Evolutionary conservation across 2,797 vertebrate species (phyloP).

Genomic region (Halcyon smyrnensis): DNA sequence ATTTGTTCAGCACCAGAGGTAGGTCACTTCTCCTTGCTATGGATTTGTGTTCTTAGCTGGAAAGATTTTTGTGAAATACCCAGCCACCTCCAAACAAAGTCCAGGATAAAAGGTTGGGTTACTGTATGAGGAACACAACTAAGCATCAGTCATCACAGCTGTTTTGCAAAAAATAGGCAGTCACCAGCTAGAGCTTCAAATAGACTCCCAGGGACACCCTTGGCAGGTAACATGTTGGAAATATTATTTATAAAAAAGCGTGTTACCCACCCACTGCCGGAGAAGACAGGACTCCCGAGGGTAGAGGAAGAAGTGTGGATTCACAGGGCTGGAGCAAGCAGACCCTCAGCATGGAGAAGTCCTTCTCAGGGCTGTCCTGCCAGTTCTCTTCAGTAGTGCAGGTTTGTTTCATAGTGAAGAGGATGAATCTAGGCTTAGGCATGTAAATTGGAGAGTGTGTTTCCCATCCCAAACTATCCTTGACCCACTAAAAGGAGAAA

Average conservation of each 20-base stretch:
- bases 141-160: neutral
- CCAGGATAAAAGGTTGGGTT: neutral
- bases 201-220: neutral
- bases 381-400: neutral
- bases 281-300: neutral
- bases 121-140: neutral
- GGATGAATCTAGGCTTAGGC: neutral
- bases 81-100: rapidly evolving
- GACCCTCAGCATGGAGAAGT: neutral
- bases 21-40: neutral
- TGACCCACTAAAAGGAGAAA: constrained; percentile 39
- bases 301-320: neutral
- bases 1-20: neutral
- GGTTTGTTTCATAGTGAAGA: neutral
- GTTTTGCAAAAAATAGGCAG: neutral
- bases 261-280: neutral
- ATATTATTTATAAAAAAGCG: neutral
- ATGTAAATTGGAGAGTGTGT: neutral
- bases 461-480: neutral
- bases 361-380: neutral
- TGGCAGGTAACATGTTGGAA: neutral
- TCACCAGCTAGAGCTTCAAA: neutral
- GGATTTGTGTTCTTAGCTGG: neutral
- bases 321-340: neutral
- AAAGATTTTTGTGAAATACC: neutral